Evolutionary conservation across 2,888 invertebrate species (phyloP), one percentile per base, ranked within the genome.

Genomic region (Brachyptera putata): DNA sequence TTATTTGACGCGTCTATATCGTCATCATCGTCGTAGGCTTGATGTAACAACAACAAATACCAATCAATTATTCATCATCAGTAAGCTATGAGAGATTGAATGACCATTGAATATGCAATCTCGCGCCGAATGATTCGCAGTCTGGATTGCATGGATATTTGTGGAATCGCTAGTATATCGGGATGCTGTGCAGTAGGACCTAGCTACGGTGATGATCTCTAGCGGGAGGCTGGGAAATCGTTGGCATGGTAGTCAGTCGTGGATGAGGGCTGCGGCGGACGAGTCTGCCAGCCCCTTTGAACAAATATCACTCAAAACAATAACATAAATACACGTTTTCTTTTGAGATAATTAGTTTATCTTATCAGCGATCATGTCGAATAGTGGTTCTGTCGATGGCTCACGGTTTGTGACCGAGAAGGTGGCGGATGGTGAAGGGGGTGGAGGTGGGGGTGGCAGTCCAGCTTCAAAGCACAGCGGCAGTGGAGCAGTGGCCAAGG

Each of bases 341-440:
- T 26, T 50, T 26, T 21, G 16, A n/a, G 9, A 1, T 1, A 14
- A 1, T 9, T 49, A 7, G 26, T 24, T 36, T 55, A 37, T 34
- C 34, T 34, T 36, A 50, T 22, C 41, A 21, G 16, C 34, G 3
- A 21, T 18, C n/a, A 37, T 18, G 24, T 39, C 24, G n/a, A 56
- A 21, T 11, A 56, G 22, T 34, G 56, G 56, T 4, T 16, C 57
- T 21, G 61, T 41, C 25, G 64, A 63, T 16, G 61, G 60, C n/a
- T 58, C 64, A n/a, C 61, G 66, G 46, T 65, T 66, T 60, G 64
- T 63, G 30, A 66, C 66, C 30, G 66, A 66, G 60, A 65, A 65
- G 55, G 65, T 66, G 50, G 30, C 63, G 22, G 62, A 63, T 41
- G 62, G 53, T n/a, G 57, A 41, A 16, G 62, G 56, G n/a, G 14